A percentile compares a stretch with the other conserved stretches of the same genome.
Conservation (phyloP, 2,797 vertebrate genomes). For the Galago senegalensis region DNA sequence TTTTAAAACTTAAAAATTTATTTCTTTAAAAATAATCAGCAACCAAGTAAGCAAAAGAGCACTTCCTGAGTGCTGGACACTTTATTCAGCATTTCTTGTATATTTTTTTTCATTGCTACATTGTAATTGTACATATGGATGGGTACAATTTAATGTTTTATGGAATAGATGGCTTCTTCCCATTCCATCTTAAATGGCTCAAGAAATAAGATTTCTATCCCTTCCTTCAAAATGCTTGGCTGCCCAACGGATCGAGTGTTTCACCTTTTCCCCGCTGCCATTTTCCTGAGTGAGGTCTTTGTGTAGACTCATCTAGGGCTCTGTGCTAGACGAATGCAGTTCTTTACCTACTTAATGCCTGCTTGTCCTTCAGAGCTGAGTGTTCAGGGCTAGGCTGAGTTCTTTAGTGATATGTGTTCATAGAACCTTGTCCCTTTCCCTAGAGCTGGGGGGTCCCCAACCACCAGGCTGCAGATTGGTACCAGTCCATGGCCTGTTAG, state of each 20-base stretch:
- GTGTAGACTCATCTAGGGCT: background rate
- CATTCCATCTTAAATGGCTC: conserved; percentile 7
- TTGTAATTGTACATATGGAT: background rate
- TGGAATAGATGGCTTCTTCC: background rate
- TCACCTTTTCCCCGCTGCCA: background rate
- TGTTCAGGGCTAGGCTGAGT: background rate
- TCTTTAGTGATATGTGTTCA: background rate
- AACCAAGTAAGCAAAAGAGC: conserved; percentile 1
- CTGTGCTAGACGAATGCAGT: background rate
- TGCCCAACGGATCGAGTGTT: background rate
- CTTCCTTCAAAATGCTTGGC: background rate
- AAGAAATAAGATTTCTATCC: conserved; percentile 28
- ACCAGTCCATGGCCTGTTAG: background rate
- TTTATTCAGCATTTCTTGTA: background rate
- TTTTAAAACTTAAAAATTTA: background rate
- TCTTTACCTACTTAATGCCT: background rate
- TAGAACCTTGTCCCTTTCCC: background rate
- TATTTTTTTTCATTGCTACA: background rate
- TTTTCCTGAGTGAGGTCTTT: background rate
- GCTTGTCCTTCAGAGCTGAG: background rate
- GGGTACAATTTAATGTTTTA: background rate
- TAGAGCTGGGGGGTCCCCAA: background rate
- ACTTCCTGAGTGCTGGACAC: background rate
- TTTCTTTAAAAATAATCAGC: conserved; percentile 11
- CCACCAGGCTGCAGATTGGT: background rate